Percentiles rank a stretch among this genome's conserved stretches.
Evolutionary conservation across 2,797 vertebrate genomes (phyloP).

Genomic region (Sebastes hubbsi): DNA sequence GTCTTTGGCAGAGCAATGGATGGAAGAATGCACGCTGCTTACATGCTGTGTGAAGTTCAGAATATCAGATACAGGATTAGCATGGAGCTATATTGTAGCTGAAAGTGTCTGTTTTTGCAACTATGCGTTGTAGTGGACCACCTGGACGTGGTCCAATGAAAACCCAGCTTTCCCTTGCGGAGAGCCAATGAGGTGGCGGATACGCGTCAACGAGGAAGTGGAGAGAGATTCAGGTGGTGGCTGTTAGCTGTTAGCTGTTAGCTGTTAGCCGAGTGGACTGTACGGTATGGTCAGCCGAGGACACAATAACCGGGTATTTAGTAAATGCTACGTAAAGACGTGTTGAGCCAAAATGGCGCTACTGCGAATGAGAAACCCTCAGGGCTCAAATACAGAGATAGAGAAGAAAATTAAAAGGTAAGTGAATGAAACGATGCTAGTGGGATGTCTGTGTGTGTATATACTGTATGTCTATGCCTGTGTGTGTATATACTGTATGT

Average conservation of each 20-base stretch:
- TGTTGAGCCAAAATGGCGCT: constrained; percentile 62
- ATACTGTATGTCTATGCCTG: no score
- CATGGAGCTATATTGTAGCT: accelerated
- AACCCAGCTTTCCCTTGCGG: constrained; percentile 38
- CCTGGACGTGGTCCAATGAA: constrained; percentile 57
- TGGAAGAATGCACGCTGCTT: background rate
- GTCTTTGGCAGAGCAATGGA: constrained; percentile 43
- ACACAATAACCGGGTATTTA: background rate
- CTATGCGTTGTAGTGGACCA: background rate
- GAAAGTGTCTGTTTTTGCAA: background rate
- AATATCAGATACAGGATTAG: background rate
- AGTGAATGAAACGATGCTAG: background rate
- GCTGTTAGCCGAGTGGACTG: constrained; percentile 17
- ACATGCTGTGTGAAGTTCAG: background rate
- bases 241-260: background rate
- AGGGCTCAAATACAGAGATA: constrained; percentile 74
- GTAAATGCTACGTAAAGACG: background rate
- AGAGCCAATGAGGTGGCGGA: constrained; percentile 50
- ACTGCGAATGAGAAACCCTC: constrained; percentile 72
- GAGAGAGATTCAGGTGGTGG: background rate
- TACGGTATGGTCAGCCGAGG: background rate
- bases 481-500: accelerated
- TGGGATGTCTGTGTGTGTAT: background rate
- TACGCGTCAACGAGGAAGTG: constrained; percentile 62
- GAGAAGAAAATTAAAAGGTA: constrained; percentile 86